Percentiles rank a stretch among this genome's conserved stretches.
Conservation (phyloP, 2,797 vertebrate species). For the Syngnathus acus region DNA sequence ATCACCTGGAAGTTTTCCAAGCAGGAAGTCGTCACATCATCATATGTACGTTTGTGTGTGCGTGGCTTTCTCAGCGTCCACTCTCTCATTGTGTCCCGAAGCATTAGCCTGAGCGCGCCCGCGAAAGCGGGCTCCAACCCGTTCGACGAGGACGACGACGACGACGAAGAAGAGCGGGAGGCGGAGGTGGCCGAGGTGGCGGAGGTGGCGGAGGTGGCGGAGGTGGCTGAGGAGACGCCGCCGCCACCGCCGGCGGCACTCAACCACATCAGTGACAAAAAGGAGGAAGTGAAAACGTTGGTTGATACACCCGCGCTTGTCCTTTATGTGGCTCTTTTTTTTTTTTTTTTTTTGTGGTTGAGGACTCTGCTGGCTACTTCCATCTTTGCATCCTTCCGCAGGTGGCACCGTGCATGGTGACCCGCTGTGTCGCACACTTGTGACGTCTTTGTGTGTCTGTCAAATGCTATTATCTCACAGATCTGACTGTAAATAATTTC, state of each 20-base stretch:
- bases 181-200: conserved; percentile 27
- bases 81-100: conserved; percentile 76
- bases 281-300: conserved; percentile 97
- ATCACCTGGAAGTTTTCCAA: neutral
- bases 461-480: conserved; percentile 5
- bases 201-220: conserved; percentile 47
- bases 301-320: conserved; percentile 61
- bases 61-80: conserved; percentile 47
- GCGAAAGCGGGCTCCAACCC: conserved; percentile 88
- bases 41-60: neutral
- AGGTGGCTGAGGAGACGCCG: conserved; percentile 61
- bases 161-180: conserved; percentile 75
- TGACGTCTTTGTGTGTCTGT: conserved; percentile 32
- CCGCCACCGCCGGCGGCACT: conserved; percentile 51
- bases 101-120: conserved; percentile 82
- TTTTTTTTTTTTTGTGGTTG: conserved; percentile 19
- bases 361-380: conserved; percentile 16
- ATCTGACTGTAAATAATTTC: conserved; percentile 53
- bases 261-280: conserved; percentile 85
- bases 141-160: conserved; percentile 86
- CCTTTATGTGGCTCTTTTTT: conserved; percentile 15
- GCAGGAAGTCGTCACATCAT: neutral
- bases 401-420: conserved; percentile 61
- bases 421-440: conserved; percentile 31
- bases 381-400: conserved; percentile 20